Evolutionary conservation across 2,888 invertebrate genomes (phyloP).

Genomic region (Eupithecia dodoneata): DNA sequence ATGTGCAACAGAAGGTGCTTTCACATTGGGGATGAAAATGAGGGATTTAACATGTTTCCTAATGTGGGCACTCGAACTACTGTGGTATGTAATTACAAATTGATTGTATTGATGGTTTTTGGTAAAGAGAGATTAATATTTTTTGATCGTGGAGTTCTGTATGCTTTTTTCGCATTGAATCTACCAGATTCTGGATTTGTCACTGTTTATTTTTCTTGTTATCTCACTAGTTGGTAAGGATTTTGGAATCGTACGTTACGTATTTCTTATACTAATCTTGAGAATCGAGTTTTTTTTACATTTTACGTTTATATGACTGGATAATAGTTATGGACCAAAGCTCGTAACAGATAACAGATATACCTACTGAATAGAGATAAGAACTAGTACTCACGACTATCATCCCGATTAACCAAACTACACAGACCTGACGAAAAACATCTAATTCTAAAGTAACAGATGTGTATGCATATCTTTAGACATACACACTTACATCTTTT

Average conservation of each 20-base stretch:
- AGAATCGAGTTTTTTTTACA: background rate
- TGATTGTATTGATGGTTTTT: conserved; percentile 17
- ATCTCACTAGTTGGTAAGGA: background rate
- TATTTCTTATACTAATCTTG: background rate
- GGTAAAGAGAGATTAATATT: background rate
- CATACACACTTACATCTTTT: too few relatives aligned
- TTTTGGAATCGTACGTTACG: background rate
- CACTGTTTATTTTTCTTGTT: too few relatives aligned
- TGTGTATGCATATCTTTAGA: too few relatives aligned
- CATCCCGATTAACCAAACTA: background rate
- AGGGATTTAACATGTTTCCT: conserved; percentile 29
- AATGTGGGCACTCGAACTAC: conserved; percentile 36
- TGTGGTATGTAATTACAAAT: conserved; percentile 35
- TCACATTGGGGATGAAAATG: conserved; percentile 32
- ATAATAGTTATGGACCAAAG: too few relatives aligned
- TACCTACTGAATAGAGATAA: background rate
- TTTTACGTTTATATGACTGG: background rate
- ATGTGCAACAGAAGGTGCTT: conserved; percentile 39
- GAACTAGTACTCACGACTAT: background rate
- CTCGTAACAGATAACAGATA: too few relatives aligned
- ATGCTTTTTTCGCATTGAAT: background rate
- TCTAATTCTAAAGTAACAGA: background rate
- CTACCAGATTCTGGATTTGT: background rate
- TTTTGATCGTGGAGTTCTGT: conserved; percentile 24
- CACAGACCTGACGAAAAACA: background rate